Conservation (phyloP, 2,113 vertebrate genomes). For the Riparia riparia region DNA sequence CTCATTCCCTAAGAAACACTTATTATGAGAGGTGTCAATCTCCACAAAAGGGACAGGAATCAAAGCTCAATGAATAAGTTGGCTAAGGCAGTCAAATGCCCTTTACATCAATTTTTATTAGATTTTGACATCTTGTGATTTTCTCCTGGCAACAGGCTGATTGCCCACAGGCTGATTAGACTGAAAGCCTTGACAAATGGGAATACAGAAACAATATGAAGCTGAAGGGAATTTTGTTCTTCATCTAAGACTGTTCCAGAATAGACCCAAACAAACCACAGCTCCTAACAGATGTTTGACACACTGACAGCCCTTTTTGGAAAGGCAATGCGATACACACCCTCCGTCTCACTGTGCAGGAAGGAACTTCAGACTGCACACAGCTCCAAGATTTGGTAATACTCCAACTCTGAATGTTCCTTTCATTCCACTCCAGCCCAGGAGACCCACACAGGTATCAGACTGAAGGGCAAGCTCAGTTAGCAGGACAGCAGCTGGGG, state of each 20-base stretch:
- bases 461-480: background rate
- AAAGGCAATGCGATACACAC: background rate
- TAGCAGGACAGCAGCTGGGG: background rate
- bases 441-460: background rate
- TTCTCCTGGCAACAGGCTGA: background rate
- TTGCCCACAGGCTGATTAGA: background rate
- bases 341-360: background rate
- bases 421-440: background rate
- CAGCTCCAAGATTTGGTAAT: background rate
- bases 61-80: background rate
- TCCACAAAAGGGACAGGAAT: background rate
- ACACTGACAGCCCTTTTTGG: background rate
- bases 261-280: background rate
- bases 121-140: background rate
- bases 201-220: background rate
- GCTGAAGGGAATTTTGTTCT: background rate
- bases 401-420: rapidly evolving
- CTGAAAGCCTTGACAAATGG: background rate
- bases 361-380: background rate
- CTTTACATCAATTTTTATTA: background rate
- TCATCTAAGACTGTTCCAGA: background rate
- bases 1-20: background rate
- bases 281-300: background rate
- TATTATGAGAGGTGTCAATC: background rate
- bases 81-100: background rate